A percentile compares a stretch with the other conserved stretches of the same genome.
Evolutionary conservation across 2,888 invertebrate species (phyloP).

Genomic region (Philhelius pedissequus): DNA sequence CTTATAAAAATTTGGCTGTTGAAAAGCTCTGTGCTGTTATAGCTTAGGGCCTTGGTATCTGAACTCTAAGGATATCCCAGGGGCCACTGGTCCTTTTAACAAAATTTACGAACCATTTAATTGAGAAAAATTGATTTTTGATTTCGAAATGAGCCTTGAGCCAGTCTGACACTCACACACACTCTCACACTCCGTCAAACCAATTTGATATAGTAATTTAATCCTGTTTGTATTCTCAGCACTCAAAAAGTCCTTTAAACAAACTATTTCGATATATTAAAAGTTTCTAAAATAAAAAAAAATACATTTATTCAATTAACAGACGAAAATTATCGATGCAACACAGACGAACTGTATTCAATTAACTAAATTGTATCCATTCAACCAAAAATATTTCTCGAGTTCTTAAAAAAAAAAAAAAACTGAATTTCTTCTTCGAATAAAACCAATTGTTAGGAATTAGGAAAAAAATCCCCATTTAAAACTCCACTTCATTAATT

Average conservation of each 20-base stretch:
- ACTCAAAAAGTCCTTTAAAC: neutral
- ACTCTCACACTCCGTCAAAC: neutral
- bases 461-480: neutral
- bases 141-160: no score
- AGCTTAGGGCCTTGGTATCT: no score
- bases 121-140: no score
- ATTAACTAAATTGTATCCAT: neutral
- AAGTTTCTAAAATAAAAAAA: neutral
- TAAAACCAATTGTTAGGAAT: conserved; percentile 1
- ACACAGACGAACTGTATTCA: neutral
- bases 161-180: neutral
- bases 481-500: conserved; percentile 53
- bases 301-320: neutral
- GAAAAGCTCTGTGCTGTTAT: no score
- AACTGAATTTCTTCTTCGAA: neutral
- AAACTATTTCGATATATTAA: neutral
- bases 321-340: neutral
- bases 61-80: no score
- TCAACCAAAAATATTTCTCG: neutral
- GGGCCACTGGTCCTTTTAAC: no score
- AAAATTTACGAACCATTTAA: no score
- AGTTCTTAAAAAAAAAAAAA: neutral
- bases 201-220: neutral
- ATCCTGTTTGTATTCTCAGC: neutral
- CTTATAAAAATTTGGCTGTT: no score